Evolutionary conservation across 2,797 vertebrate species (phyloP), one percentile per base, ranked within the genome.

Genomic region (Rallus crepitans): DNA sequence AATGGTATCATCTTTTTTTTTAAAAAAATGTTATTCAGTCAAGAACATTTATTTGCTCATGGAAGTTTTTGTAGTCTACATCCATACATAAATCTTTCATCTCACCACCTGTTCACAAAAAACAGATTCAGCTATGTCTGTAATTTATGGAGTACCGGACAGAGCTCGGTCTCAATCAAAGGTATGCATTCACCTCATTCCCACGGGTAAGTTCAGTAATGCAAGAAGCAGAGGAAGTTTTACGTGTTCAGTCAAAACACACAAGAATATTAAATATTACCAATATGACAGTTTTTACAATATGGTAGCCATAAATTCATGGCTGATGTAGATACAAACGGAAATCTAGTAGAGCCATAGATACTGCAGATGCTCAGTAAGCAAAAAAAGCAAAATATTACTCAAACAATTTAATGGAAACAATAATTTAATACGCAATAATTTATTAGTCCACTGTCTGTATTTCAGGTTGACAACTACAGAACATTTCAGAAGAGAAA

Each of bases 21-120:
- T n/a, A 56, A 93, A 59, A n/a, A 73, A 50, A 70, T 85, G 7
- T 60, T 66, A 56, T 17, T 13, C 24, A 80, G 28, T 2, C 27
- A 68, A 77, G 35, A 82, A 76, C 64, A 89, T n/a, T 47, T 83
- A 77, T 80, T 60, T 93, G 81, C 15, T 71, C 13, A 6, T 65
- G 18, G 27, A 90, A 59, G 13, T 57, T 86, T 71, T 30, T 75
- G 14, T 53, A 52, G 65, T 90, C 88, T 75, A 15, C 30, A 66
- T 31, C 12, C 21, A 23, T 63, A 40, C 4, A 5, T 56, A 79
- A 59, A 75, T 48, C 15, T 80, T 76, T 82, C 65, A 42, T 80
- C 31, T 77, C 45, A 40, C 10, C 21, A 85, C 21, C 19, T 82
- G 35, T 69, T 88, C 72, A 90, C 7, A 83, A 87, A 86, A 87